Conservation (phyloP, 2,888 invertebrate species). For the Platycheirus albimanus region DNA sequence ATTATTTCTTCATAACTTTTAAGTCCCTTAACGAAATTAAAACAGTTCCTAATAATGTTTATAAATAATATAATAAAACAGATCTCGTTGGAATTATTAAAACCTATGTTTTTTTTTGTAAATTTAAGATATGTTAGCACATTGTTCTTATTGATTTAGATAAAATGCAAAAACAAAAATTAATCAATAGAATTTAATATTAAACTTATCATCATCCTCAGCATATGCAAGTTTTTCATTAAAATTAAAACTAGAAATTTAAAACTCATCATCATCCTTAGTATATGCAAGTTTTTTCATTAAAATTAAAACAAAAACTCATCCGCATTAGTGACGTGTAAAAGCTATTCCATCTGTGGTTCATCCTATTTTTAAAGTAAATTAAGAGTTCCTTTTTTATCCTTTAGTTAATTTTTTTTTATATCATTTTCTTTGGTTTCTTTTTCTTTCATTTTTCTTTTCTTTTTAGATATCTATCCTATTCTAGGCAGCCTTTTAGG, state of each 20-base stretch:
- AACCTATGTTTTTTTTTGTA: too few species aligned
- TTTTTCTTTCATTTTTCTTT: slow-evolving; percentile 55
- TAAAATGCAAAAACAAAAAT: neutral
- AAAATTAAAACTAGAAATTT: neutral
- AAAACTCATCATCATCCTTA: slow-evolving; percentile 1
- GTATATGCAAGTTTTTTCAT: slow-evolving; percentile 20
- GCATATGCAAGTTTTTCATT: slow-evolving; percentile 21
- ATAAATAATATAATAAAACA: too few species aligned
- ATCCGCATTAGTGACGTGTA: neutral
- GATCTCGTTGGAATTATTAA: too few species aligned
- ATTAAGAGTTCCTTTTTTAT: slow-evolving; percentile 8
- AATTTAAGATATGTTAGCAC: slow-evolving; percentile 1
- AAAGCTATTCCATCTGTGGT: neutral
- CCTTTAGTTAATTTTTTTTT: slow-evolving; percentile 41
- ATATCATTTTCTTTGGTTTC: slow-evolving; percentile 37
- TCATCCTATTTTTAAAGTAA: too few species aligned
- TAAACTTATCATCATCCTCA: neutral
- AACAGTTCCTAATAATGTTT: too few species aligned
- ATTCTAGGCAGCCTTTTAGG: slow-evolving; percentile 82
- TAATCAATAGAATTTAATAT: neutral
- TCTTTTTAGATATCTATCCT: slow-evolving; percentile 80
- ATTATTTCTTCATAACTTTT: too few species aligned
- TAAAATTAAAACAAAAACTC: slow-evolving; percentile 8
- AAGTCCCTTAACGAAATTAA: too few species aligned
- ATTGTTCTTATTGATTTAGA: neutral